Evolutionary conservation across 2,113 vertebrate genomes (phyloP), one percentile per base, ranked within the genome.

Genomic region (Plotosus lineatus): DNA sequence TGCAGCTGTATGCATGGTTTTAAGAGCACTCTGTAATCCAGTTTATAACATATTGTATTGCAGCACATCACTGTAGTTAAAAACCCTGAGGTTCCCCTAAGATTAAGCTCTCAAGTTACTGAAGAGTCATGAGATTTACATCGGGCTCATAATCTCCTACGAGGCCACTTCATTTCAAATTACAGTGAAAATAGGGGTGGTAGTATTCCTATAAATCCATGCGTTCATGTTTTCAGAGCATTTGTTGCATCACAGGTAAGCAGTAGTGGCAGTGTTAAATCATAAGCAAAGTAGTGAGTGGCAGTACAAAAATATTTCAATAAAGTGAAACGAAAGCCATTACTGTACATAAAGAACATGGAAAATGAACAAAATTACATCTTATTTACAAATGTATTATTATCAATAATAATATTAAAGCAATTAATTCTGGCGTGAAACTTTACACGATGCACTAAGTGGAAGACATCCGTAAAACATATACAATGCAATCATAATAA

Each of bases 31-130:
- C 17, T 14, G 58, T 74, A 50, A 40, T 66, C 80, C 75, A 40
- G 36, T 77, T 28, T 38, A 69, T 12, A 31, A 19, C 74, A 76
- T 80, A 81, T 81, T 58, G 76, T 80, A 87, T 85, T 78, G 61
- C 79, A 68, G 36, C 84, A 87, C 75, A 85, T 74, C 74, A 51
- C 78, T 46, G 26, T 79, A 78, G 53, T 88, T 66, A 80, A 89
- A 86, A 89, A 87, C 89, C 92, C 91, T 92, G 90, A 92, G 90
- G 87, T 44, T 91, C 86, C 83, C 66, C 71, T 75, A 83, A 77
- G 73, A 77, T 82, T 10, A 85, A 85, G 60, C 83, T n/a, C 80
- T 82, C n/a, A 69, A 28, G 68, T 82, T 74, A 79, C 81, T 56
- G 31, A 55, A 80, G 68, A 77, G 66, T 23, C 80, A 60, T 51